These are phyloP conservation scores for Amphibalanus amphitrite DNA, from an alignment of 1,140 invertebrate genomes.

Conservation along the genomic window DNA sequence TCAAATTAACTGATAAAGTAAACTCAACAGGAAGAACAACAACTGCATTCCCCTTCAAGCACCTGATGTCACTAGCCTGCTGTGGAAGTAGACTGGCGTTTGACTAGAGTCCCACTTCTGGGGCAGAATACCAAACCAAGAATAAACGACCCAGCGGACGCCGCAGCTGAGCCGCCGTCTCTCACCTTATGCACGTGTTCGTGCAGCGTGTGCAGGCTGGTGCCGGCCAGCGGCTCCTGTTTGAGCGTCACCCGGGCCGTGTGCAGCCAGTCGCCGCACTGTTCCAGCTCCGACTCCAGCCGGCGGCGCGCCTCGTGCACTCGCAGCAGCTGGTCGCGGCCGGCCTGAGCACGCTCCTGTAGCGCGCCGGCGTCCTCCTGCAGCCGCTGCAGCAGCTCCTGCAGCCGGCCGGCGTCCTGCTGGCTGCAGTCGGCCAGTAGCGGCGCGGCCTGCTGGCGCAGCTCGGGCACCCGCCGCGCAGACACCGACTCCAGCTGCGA, in stretches of 20 bases:
- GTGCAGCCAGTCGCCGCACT: slow-evolving; percentile 64
- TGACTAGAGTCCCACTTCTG: too few relatives aligned
- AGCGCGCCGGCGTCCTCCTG: slow-evolving; percentile 13
- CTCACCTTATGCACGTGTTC: neutral
- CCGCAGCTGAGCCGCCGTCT: too few relatives aligned
- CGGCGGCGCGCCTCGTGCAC: slow-evolving; percentile 50
- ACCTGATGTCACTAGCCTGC: too few relatives aligned
- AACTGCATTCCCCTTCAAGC: too few relatives aligned
- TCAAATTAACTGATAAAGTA: too few relatives aligned
- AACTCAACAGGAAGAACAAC: too few relatives aligned
- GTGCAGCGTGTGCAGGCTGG: neutral
- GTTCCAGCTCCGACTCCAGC: slow-evolving; percentile 61
- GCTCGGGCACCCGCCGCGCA: neutral
- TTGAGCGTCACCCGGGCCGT: slow-evolving; percentile 49
- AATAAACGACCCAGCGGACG: too few relatives aligned
- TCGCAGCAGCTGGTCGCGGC: slow-evolving; percentile 46
- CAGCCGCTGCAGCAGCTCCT: slow-evolving; percentile 18
- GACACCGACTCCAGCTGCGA: neutral
- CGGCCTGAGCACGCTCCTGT: slow-evolving; percentile 23
- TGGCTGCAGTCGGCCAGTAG: slow-evolving; percentile 64
- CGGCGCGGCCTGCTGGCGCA: slow-evolving; percentile 40
- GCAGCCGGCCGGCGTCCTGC: slow-evolving; percentile 33
- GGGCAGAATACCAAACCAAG: too few relatives aligned
- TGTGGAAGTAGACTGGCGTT: too few relatives aligned
- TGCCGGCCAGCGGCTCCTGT: neutral